Base-by-base conservation (phyloP, 2,888 invertebrate species). In the Blastobasis adustella region DNA sequence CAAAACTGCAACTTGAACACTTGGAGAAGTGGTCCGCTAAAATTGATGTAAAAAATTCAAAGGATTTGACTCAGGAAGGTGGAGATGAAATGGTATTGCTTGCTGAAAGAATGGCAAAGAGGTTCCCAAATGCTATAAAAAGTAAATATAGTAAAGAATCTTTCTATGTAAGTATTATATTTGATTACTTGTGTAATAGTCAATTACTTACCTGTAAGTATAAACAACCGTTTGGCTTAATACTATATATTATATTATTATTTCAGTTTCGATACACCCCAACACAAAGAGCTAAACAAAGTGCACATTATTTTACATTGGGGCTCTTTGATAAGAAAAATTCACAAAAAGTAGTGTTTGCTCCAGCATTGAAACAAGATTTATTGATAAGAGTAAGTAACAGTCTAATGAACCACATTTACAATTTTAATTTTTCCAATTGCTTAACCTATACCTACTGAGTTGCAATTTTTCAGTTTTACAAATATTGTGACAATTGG, bases 241-340 rank as follows among this genome's bases (percentile, higher is more conserved):
- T 1, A 23, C 1, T 23, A 23, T 23, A 23, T 23, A 23, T 23
- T 23, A 23, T 23, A 23, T 23, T 23, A 23, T 23, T 1, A 49
- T 87, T 89, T 57, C 84, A 95, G 92, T 94, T 96, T 67, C 92
- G 92, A 64, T 93, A 91, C 61, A 96, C 96, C 10, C 91, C 92
- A 1, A 94, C 94, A 1, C 93, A 95, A 69, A 90, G 96, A 60
- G 91, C 96, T 0, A 89, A 91, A 51, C 91, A 91, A 64, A 96
- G 96, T 76, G 95, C 95, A 0, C 89, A 90, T 63, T 90, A 91
- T 71, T 96, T 96, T 82, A 90, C 92, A 0, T 86, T 91, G 49
- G 96, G 96, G 0, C 76, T 96, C 45, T 96, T 96, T 80, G 94
- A 93, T 9, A 89, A 90, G 56, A 83, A 90, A 62, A 88, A 90